These are phyloP conservation scores for Pelobates fuscus DNA, from an alignment of 2,113 vertebrate species.

Conservation along the genomic window DNA sequence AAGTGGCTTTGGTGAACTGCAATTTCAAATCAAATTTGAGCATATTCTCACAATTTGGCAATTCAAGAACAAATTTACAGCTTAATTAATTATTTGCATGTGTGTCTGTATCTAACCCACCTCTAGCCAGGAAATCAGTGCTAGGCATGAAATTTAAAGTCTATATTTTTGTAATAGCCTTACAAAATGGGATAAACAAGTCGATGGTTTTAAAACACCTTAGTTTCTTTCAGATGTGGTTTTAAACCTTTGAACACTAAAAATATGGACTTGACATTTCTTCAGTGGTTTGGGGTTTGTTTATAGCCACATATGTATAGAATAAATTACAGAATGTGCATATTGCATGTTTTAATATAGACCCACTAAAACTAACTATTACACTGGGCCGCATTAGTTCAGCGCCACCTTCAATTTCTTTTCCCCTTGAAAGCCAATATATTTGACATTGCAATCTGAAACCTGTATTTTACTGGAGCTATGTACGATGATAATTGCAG, in stretches of 20 bases:
- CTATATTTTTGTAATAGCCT: constrained; percentile 37
- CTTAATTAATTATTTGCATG: no score
- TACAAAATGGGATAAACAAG: constrained; percentile 30
- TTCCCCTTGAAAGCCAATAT: constrained; percentile 50
- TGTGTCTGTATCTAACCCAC: no score
- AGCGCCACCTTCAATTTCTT: constrained; percentile 42
- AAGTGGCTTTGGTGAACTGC: no score
- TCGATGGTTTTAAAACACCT: constrained; percentile 34
- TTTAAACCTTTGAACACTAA: constrained; percentile 34
- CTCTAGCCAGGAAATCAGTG: constrained; percentile 31
- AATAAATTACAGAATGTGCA: constrained; percentile 19
- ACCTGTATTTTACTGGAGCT: constrained; percentile 59
- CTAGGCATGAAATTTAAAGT: constrained; percentile 26
- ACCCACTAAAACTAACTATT: constrained; percentile 42
- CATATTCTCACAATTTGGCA: no score
- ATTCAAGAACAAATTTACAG: no score
- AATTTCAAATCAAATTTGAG: no score
- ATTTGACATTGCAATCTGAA: constrained; percentile 64
- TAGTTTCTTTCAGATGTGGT: constrained; percentile 41
- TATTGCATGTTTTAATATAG: constrained; percentile 31
- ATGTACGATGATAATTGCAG: constrained; percentile 60
- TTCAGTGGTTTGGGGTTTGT: constrained; percentile 17
- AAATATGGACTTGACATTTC: constrained; percentile 26
- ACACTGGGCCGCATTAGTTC: constrained; percentile 52
- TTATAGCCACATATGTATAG: constrained; percentile 25